Conservation (phyloP, 2,797 vertebrate species). For the Xiphorhynchus erythropygius region DNA sequence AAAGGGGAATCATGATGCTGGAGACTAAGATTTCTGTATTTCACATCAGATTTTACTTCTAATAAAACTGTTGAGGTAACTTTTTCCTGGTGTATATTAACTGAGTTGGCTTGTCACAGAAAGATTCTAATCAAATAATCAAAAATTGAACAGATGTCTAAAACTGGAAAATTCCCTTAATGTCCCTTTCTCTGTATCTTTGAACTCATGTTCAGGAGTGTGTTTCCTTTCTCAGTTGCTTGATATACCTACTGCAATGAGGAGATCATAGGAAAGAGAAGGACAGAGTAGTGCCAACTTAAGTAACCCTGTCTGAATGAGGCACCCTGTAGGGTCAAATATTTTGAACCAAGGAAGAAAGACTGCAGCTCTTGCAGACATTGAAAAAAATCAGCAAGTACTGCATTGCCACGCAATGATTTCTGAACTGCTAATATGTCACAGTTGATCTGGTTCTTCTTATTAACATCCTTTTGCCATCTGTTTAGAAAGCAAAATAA, state of each 20-base stretch:
- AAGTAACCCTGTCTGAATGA: not conserved
- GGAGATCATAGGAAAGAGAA: not conserved
- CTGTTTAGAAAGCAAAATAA: not conserved
- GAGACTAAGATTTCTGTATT: not conserved
- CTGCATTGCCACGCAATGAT: not conserved
- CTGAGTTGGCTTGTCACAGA: not conserved
- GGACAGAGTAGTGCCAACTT: not conserved
- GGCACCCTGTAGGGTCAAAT: not conserved
- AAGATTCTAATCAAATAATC: not conserved
- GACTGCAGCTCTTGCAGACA: not conserved
- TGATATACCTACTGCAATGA: not conserved
- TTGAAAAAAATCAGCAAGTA: not conserved
- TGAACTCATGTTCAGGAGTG: not conserved
- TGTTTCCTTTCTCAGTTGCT: not conserved
- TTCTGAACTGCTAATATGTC: not conserved
- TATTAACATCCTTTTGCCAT: not conserved
- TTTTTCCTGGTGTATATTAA: not conserved
- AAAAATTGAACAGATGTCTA: not conserved
- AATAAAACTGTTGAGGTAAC: not conserved
- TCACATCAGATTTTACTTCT: not conserved
- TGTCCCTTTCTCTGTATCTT: not conserved
- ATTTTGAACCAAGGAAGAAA: not conserved
- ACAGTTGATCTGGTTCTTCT: not conserved
- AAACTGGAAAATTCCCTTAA: not conserved
- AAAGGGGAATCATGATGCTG: not conserved